Conservation (phyloP, 92 coral and sea anemone genomes). For the Blastomussa wellsi region DNA sequence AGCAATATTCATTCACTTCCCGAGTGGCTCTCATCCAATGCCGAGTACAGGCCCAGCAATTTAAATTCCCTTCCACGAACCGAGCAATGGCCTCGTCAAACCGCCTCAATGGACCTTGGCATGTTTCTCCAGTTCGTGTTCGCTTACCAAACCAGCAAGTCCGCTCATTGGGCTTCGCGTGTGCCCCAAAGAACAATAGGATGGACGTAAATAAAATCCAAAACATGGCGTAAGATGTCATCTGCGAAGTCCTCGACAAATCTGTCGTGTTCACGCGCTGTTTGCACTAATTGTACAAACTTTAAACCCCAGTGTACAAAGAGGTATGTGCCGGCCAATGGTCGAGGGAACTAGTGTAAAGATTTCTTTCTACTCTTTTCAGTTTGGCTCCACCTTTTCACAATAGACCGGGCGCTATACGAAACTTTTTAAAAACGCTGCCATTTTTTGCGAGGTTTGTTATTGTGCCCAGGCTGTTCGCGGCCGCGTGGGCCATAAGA, state of each 20-base stretch:
- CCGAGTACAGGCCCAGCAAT: no score
- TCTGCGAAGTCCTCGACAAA: background rate
- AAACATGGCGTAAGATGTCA: no score
- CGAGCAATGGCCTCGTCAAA: no score
- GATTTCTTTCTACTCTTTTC: background rate
- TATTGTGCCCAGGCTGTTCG: background rate
- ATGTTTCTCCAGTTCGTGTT: no score
- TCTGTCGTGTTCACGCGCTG: background rate
- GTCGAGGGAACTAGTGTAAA: background rate
- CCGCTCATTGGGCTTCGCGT: no score
- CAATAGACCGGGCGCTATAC: background rate
- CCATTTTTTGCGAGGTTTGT: background rate
- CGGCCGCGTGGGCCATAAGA: background rate
- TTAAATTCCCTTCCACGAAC: no score
- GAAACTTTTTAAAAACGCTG: background rate
- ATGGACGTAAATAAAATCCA: no score
- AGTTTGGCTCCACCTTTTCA: background rate
- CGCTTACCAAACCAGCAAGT: no score
- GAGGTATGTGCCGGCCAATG: background rate
- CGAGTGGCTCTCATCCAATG: no score
- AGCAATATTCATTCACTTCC: no score
- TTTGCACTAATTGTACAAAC: background rate
- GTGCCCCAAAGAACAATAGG: no score
- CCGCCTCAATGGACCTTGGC: no score
- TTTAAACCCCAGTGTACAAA: slow-evolving; percentile 8